Evolutionary conservation across 2,888 invertebrate genomes (phyloP).

Genomic region (Drosophila kambysellisi): DNA sequence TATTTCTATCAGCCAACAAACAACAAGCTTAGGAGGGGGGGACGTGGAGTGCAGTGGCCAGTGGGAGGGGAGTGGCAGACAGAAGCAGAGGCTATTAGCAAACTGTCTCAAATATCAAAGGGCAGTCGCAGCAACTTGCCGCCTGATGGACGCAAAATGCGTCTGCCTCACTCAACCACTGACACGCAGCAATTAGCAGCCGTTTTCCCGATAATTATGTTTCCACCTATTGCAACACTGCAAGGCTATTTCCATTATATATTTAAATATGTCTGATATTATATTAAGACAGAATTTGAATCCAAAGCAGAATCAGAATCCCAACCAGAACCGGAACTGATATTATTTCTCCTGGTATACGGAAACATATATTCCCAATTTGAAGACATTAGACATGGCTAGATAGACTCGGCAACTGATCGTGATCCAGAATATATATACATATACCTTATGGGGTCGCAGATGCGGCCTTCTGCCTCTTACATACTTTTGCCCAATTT

Average conservation of each 20-base stretch:
- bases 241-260: neutral
- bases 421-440: neutral
- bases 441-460: no score
- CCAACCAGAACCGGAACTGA: neutral
- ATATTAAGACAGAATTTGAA: neutral
- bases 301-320: neutral
- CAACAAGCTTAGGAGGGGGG: neutral
- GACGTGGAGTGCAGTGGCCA: neutral
- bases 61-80: neutral
- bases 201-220: slow-evolving; percentile 3
- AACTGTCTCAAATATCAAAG: slow-evolving; percentile 82
- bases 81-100: slow-evolving; percentile 75
- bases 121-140: slow-evolving; percentile 28
- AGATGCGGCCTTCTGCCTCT: no score
- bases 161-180: slow-evolving; percentile 21
- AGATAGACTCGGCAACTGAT: neutral
- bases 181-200: slow-evolving; percentile 68
- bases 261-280: neutral
- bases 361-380: neutral
- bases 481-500: no score
- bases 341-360: neutral
- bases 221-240: slow-evolving; percentile 23
- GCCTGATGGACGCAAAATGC: slow-evolving; percentile 12
- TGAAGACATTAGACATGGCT: neutral
- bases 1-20: slow-evolving; percentile 67